These are phyloP conservation scores for Tupiocoris notatus DNA, from an alignment of 2,888 invertebrate species.

Conservation along the genomic window DNA sequence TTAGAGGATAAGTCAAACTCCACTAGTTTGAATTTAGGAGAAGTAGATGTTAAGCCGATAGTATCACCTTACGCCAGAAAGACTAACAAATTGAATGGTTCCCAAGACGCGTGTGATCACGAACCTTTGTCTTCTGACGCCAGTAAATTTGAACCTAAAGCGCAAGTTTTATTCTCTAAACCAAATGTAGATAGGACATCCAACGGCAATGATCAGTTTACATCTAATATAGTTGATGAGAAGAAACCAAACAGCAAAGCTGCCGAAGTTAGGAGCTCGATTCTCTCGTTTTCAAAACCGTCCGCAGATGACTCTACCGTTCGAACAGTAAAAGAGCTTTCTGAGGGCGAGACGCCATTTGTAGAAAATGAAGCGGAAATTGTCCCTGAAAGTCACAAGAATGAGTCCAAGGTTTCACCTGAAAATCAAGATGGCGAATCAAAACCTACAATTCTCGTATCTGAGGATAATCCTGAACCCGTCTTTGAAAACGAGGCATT, in stretches of 20 bases:
- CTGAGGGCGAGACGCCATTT: too few relatives aligned
- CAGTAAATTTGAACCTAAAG: constrained; percentile 4
- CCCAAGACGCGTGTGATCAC: background rate
- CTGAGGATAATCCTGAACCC: background rate
- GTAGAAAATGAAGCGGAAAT: too few relatives aligned
- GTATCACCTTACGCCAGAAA: constrained; percentile 6
- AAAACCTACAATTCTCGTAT: background rate
- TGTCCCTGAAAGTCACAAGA: too few relatives aligned
- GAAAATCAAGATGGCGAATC: background rate
- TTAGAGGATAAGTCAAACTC: constrained; percentile 19
- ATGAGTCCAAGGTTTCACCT: too few relatives aligned
- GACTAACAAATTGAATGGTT: constrained; percentile 6
- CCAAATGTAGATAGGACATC: constrained; percentile 4
- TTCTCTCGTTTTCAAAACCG: too few relatives aligned
- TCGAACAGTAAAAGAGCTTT: too few relatives aligned
- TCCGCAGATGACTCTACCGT: too few relatives aligned
- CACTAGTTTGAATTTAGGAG: constrained; percentile 16
- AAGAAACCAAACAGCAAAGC: too few relatives aligned
- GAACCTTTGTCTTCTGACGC: background rate
- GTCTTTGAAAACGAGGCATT: background rate
- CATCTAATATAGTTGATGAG: too few relatives aligned
- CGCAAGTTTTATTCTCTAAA: constrained; percentile 14
- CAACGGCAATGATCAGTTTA: background rate
- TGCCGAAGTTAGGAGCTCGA: too few relatives aligned
- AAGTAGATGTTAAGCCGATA: constrained; percentile 5